phyloP scores from a whole-genome alignment of 2,113 vertebrate genomes.

The Malurus alboscapulatus region DNA sequence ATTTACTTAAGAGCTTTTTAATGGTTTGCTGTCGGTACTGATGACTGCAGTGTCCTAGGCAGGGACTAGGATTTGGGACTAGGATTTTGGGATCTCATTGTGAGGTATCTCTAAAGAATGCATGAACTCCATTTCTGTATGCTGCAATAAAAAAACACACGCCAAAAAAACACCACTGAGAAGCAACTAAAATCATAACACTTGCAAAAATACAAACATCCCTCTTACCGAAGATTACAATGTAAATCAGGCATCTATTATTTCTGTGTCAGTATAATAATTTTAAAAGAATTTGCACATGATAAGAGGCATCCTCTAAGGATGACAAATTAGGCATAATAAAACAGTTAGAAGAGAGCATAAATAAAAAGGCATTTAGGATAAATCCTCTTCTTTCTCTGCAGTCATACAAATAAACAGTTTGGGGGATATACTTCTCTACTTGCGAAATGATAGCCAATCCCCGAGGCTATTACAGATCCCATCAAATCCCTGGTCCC shows the following conservation, averaged over 20 bases:
- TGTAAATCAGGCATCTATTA: conserved; percentile 60
- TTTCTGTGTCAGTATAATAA: conserved; percentile 57
- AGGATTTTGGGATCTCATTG: not conserved
- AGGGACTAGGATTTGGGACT: conserved; percentile 25
- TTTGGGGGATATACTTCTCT: not conserved
- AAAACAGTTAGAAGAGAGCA: conserved; percentile 38
- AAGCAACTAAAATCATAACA: conserved; percentile 45
- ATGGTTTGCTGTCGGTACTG: not conserved
- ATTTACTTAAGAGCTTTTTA: conserved; percentile 59
- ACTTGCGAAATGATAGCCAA: not conserved
- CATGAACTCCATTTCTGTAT: not conserved
- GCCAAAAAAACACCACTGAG: conserved; percentile 23
- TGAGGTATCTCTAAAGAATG: conserved; percentile 14
- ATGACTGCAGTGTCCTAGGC: not conserved
- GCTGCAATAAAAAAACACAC: not conserved
- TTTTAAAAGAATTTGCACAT: conserved; percentile 56
- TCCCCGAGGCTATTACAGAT: not conserved
- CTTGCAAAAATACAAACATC: conserved; percentile 48
- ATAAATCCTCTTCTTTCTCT: conserved; percentile 40
- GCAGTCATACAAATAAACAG: not conserved
- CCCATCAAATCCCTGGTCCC: not conserved
- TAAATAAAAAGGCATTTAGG: conserved; percentile 49
- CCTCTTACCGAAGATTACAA: conserved; percentile 39
- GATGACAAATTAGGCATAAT: conserved; percentile 51
- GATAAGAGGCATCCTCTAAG: conserved; percentile 48